Conservation (phyloP, 2,797 vertebrate species). For the Enteromius afrohamiltoni region DNA sequence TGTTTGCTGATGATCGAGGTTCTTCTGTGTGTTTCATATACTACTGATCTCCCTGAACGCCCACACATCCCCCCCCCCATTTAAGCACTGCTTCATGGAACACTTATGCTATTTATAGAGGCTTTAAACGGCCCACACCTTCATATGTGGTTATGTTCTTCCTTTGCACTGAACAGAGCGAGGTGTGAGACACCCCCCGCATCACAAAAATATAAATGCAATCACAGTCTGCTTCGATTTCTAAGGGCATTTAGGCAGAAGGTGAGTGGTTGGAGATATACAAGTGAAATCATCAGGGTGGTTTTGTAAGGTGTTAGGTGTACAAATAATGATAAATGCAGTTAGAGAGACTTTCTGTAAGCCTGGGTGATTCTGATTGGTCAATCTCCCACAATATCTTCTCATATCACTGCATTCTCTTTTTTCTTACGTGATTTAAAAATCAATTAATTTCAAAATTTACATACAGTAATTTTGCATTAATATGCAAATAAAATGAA, state of each 20-base stretch:
- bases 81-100: conserved; percentile 43
- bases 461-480: background rate
- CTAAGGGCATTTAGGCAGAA: conserved; percentile 43
- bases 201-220: conserved; percentile 40
- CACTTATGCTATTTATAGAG: conserved; percentile 58
- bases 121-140: conserved; percentile 57
- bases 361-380: background rate
- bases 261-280: conserved; percentile 18
- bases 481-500: background rate
- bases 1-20: conserved; percentile 24
- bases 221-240: conserved; percentile 5
- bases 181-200: conserved; percentile 45
- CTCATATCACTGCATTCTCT: background rate
- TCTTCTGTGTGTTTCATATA: conserved; percentile 35
- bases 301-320: background rate
- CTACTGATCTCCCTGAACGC: conserved; percentile 42
- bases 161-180: conserved; percentile 20
- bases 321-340: background rate
- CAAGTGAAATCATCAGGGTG: conserved; percentile 32
- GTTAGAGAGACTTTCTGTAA: background rate
- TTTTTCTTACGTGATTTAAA: background rate
- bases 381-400: background rate
- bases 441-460: background rate
- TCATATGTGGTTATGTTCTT: conserved; percentile 47
- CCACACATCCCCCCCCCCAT: conserved; percentile 2